phyloP scores from a whole-genome alignment of 37 sponge, comb jelly and placozoan species.

The Corticium candelabrum region DNA sequence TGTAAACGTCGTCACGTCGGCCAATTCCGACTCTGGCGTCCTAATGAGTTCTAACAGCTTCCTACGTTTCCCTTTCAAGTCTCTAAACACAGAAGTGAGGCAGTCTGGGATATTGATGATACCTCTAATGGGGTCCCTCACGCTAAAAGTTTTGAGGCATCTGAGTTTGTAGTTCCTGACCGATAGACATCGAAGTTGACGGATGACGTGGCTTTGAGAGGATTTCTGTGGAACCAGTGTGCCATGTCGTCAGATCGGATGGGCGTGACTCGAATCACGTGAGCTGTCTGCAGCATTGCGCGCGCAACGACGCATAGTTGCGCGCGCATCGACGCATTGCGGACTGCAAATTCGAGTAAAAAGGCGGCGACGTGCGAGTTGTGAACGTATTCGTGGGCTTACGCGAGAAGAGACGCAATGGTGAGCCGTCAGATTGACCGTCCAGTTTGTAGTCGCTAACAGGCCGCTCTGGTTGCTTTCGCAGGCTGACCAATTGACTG shows the following conservation, averaged over 20 bases:
- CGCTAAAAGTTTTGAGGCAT: background rate
- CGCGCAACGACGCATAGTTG: background rate
- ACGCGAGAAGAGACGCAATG: too few relatives aligned
- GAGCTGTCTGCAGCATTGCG: background rate
- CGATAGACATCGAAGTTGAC: conserved; percentile 58
- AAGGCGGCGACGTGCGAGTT: too few relatives aligned
- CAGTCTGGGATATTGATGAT: too few relatives aligned
- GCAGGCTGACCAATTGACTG: conserved; percentile 79
- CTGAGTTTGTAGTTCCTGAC: background rate
- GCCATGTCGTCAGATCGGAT: too few relatives aligned
- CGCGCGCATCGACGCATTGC: background rate
- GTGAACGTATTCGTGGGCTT: too few relatives aligned
- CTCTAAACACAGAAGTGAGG: background rate
- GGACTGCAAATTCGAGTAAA: too few relatives aligned
- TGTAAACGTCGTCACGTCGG: background rate
- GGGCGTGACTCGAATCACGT: background rate
- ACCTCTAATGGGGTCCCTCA: too few relatives aligned
- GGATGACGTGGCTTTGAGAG: conserved; percentile 83
- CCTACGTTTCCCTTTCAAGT: background rate
- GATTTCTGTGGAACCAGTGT: conserved; percentile 98
- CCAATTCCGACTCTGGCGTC: background rate
- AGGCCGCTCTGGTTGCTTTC: background rate
- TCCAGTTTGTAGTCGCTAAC: background rate
- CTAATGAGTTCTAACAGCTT: background rate
- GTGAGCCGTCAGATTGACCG: background rate